Evolutionary conservation across 2,888 invertebrate genomes (phyloP), one percentile per base, ranked within the genome.

Genomic region (Synanthedon formicaeformis): DNA sequence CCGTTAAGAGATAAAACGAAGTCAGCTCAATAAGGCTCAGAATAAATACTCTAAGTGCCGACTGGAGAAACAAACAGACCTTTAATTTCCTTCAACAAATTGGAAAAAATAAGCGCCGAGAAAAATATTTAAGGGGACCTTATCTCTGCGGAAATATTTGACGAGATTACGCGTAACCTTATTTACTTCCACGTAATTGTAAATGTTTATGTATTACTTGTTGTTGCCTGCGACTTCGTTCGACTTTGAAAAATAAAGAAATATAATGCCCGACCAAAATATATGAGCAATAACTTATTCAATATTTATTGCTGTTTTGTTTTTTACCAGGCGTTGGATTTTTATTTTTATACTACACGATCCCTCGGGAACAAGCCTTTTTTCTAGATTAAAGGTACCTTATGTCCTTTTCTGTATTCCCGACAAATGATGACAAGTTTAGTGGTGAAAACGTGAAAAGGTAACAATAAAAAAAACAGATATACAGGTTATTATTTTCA

Each of bases 11-110:
- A 58, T 58, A 55, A 58, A 58, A 56, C 56, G 54, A 54, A 60
- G 60, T 56, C 57, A 56, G 57, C 56, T 56, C 58, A 68, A 69
- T 71, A 68, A 69, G 64, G 69, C 68, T 74, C 68, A 67, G 60
- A 67, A 72, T 66, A 70, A 75, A 73, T 67, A 72, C 64, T 64
- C 72, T 64, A 69, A 73, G 67, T 73, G 67, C 63, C 63, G 56
- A 60, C 58, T 63, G 60, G 60, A 60, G 62, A 67, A 67, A 70
- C 65, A 71, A 71, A 69, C 66, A 70, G 65, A 58, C 60, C 58
- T 65, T 72, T 75, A 74, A 76, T 75, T 75, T 76, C 77, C 73
- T 69, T 61, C 61, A 59, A 61, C 60, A 71, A 71, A 75, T 71
- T 71, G 66, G 66, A 74, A 72, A 67, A 68, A 65, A 51, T 50